These are phyloP conservation scores for Crossaster papposus DNA, from an alignment of 53 echinoderm and acorn worm species.

Conservation along the genomic window DNA sequence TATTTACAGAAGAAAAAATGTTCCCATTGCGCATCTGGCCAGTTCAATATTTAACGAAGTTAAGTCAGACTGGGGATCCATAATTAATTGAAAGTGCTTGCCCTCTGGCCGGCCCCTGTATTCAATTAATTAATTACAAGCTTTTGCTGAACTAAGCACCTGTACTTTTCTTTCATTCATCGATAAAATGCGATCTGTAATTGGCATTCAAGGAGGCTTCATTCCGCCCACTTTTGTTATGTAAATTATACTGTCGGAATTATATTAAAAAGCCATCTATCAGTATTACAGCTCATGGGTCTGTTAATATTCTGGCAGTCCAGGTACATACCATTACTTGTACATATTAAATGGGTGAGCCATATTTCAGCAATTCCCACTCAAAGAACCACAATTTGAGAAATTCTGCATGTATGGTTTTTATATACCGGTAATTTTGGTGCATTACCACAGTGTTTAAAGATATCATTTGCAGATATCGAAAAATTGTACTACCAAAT, in stretches of 20 bases:
- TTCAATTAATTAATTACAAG: conserved; percentile 56
- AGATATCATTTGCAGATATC: no score
- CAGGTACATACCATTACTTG: no score
- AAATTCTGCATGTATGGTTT: no score
- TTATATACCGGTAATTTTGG: no score
- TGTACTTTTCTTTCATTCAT: conserved; percentile 30
- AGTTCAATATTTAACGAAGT: conserved; percentile 51
- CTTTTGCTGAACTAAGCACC: conserved; percentile 1
- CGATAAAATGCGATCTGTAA: not conserved
- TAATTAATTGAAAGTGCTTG: conserved; percentile 48
- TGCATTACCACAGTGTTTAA: no score
- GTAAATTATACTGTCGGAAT: not conserved
- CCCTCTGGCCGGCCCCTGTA: conserved; percentile 15
- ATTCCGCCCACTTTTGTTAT: not conserved
- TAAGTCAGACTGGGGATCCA: not conserved
- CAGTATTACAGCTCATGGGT: not conserved
- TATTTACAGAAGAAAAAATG: not conserved
- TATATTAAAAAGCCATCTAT: not conserved
- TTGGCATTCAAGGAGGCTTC: not conserved
- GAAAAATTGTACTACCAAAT: no score
- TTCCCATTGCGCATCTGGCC: conserved; percentile 37
- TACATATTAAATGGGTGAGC: no score
- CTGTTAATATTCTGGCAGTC: not conserved
- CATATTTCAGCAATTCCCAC: no score
- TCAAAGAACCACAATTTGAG: no score